These are phyloP conservation scores for Antechinus stuartii DNA, from an alignment of 2,113 vertebrate species.

Conservation along the genomic window DNA sequence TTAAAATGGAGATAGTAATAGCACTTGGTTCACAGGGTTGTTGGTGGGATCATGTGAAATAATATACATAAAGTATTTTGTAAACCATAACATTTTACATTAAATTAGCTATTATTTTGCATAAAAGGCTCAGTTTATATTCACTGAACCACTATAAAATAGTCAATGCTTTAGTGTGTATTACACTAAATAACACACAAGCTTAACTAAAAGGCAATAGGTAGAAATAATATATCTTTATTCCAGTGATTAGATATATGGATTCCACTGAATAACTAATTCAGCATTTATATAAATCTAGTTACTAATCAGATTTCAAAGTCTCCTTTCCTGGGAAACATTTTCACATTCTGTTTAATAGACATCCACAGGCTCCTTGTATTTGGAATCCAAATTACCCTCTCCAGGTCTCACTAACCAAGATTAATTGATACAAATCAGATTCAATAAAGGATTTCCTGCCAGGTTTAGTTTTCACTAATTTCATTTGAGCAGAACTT, in stretches of 20 bases:
- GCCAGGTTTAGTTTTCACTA: conserved; percentile 34
- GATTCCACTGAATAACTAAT: background rate
- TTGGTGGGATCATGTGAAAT: background rate
- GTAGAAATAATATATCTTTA: background rate
- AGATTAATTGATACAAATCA: background rate
- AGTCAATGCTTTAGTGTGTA: background rate
- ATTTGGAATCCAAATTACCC: background rate
- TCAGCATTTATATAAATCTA: conserved; percentile 9
- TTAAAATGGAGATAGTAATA: background rate
- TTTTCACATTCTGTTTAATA: background rate
- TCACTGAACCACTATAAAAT: background rate
- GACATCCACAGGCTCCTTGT: background rate
- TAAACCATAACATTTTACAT: background rate
- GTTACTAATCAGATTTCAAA: background rate
- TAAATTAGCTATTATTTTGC: background rate
- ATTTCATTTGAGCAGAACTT: conserved; percentile 20
- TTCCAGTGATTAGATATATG: background rate
- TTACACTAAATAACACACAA: background rate
- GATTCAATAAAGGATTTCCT: conserved; percentile 6
- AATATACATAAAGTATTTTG: background rate
- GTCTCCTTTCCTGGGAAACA: background rate
- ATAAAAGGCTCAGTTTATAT: background rate
- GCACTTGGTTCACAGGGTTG: background rate
- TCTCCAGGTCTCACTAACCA: background rate
- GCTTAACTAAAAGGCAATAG: background rate